Percentiles rank a stretch among this genome's conserved stretches.
Evolutionary conservation across 1,140 invertebrate species (phyloP).

Genomic region (Heliconius himera): DNA sequence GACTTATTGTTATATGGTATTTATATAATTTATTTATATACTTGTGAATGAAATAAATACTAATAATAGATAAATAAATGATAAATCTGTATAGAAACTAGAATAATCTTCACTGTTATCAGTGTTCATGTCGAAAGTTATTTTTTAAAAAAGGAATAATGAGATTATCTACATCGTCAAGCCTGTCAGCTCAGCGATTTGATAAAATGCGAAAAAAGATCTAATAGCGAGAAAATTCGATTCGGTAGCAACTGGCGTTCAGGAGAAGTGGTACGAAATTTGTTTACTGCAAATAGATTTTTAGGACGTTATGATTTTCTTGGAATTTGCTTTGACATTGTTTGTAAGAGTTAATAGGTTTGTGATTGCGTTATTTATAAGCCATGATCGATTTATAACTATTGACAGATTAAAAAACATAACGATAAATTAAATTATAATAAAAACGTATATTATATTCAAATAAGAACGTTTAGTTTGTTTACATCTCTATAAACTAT

Average conservation of each 20-base stretch:
- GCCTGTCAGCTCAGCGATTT: slow-evolving; percentile 23
- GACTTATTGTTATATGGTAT: too few relatives aligned
- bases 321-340: neutral
- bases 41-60: too few relatives aligned
- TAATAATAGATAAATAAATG: neutral
- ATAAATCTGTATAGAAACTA: too few relatives aligned
- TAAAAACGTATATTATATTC: too few relatives aligned
- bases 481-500: too few relatives aligned
- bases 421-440: too few relatives aligned
- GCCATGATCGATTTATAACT: too few relatives aligned
- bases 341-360: neutral
- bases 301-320: neutral
- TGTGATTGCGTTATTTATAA: neutral
- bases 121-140: neutral
- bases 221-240: slow-evolving; percentile 14
- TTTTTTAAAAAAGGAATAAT: slow-evolving; percentile 11
- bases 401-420: too few relatives aligned
- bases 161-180: slow-evolving; percentile 19
- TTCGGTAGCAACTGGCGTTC: neutral
- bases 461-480: too few relatives aligned
- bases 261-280: neutral
- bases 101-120: neutral
- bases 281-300: neutral
- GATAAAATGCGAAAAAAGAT: slow-evolving; percentile 23
- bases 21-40: too few relatives aligned